Evolutionary conservation across 2,888 invertebrate species (phyloP), one percentile per base, ranked within the genome.

Genomic region (Choristoneura rosaceana): DNA sequence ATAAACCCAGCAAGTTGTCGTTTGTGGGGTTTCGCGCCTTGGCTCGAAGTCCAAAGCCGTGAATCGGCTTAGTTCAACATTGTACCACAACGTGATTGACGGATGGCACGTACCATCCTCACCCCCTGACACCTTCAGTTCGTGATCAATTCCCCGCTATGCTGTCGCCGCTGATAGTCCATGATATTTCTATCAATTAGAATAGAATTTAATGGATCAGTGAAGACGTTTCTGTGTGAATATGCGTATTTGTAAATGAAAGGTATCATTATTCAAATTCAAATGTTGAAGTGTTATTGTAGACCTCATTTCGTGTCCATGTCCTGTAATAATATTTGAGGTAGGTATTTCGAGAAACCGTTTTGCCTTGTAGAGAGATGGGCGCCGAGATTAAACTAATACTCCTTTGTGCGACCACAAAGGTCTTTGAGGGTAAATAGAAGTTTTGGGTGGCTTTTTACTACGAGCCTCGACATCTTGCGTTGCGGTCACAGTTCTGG

Each of bases 11-110:
- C 82, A 86, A 84, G 84, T 87, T 78, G 81, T 76, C 83, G 78
- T 76, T 88, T 83, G 81, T 78, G 75, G 60, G 92, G 91, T 83
- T 92, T 93, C 92, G 71, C 86, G 84, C 88, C 87, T 90, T 88
- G 85, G 78, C 80, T 58, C 70, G 70, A 60, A 70, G 80, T 78
- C 78, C 85, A 87, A 87, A 87, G 87, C 86, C 61, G 76, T 76
- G 78, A 84, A 88, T 87, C 88, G 84, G 87, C 86, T 90, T 90
- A 91, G 78, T 75, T 76, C 77, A 15, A 60, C 43, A 25, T 10
- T 55, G 52, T 77, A 75, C 79, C 76, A 77, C 80, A 83, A 85
- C 85, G 86, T 86, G 88, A 88, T 88, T 87, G 84, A 76, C n/a
- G 55, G 25, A 55, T 12, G 12, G 12, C 25, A 52, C 1, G 34